Conservation (phyloP, 2,113 vertebrate species). For the Arvicanthis niloticus region DNA sequence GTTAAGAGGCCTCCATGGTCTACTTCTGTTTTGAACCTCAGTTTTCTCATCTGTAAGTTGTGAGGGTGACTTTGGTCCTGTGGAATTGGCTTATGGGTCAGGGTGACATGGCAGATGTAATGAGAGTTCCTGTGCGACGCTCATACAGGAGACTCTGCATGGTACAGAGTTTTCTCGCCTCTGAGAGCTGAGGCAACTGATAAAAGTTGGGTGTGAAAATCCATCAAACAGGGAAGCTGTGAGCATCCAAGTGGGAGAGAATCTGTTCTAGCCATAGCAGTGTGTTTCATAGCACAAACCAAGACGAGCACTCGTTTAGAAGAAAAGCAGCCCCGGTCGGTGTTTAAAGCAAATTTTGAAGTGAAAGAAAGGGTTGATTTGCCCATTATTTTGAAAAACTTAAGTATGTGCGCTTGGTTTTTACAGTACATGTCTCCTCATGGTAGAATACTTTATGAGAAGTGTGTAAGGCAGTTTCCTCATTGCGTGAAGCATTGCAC, state of each 20-base stretch:
- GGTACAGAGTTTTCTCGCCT: not conserved
- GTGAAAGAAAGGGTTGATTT: not conserved
- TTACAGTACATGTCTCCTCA: not conserved
- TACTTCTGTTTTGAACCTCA: not conserved
- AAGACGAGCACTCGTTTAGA: not conserved
- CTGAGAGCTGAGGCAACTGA: not conserved
- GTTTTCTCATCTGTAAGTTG: not conserved
- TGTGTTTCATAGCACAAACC: not conserved
- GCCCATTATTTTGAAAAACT: not conserved
- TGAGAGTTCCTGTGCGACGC: not conserved
- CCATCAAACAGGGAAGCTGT: not conserved
- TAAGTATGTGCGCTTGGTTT: not conserved
- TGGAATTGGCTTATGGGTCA: not conserved
- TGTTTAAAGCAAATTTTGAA: not conserved
- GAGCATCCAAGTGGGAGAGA: not conserved
- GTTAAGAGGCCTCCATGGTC: not conserved
- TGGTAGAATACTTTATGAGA: not conserved
- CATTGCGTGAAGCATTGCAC: too few relatives aligned
- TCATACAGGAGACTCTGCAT: accelerated
- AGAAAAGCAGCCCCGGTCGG: not conserved
- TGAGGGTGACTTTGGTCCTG: not conserved
- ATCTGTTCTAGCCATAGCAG: not conserved
- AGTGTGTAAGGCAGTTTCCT: not conserved
- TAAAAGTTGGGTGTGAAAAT: not conserved
- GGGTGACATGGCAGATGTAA: not conserved